Evolutionary conservation across 2,797 vertebrate species (phyloP), one percentile per base, ranked within the genome.

Genomic region (Chromobotia macracanthus): DNA sequence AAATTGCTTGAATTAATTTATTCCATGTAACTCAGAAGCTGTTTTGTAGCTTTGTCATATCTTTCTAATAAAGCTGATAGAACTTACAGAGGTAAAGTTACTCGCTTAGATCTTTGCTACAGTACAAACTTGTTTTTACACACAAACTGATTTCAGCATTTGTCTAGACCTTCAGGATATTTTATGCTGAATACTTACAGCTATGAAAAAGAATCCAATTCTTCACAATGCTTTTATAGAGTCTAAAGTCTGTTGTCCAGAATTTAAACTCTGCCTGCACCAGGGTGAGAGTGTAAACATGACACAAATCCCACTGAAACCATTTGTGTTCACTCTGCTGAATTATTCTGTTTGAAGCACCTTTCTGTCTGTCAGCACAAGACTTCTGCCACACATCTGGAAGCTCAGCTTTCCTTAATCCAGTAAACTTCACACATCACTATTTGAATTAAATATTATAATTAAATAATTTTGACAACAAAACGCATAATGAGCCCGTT

Each of bases 211-310:
- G 38, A 77, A 48, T 15, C 51, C n/a, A 5, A 13, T 61, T 12
- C 9, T 50, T 21, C 55, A 64, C 64, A 44, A 25, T 44, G 10
- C 19, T 16, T 71, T 79, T 72, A 79, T 72, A 61, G 15, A 11
- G 69, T 66, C 46, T 31, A 79, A 79, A 79, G 69, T 72, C 77
- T 65, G 35, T 55, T 55, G 35, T 71, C 48, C 63, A n/a, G 6
- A 31, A 7, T 28, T 41, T 18, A 65, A 79, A 46, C 58, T 44
- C 31, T 60, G 28, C 48, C 77, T 19, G n/a, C 28, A 5, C 6
- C 1, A 16, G 53, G 28, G 16, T 56, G 38, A 46, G 41, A 50
- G 50, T 23, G 15, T 70, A 71, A 61, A 61, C 25, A 9, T 61
- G 31, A 51, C 75, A 70, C 21, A 35, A 41, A 51, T 70, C 18